These are phyloP conservation scores for Dreissena rostriformis DNA, from an alignment of 1,140 invertebrate genomes.

Conservation along the genomic window DNA sequence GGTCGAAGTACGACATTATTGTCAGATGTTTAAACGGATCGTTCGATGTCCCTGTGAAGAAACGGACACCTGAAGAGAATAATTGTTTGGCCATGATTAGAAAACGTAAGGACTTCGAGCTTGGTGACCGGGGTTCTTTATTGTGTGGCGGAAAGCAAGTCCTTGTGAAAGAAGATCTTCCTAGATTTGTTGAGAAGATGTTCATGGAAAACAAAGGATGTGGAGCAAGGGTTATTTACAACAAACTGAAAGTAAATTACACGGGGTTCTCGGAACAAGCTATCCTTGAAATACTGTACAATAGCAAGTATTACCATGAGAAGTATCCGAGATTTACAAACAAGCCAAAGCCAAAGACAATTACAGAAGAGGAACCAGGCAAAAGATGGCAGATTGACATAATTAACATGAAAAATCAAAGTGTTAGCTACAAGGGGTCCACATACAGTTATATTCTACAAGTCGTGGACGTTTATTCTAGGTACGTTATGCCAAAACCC, in stretches of 20 bases:
- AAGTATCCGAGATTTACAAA: slow-evolving; percentile 6
- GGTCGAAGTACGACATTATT: slow-evolving; percentile 5
- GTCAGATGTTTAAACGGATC: slow-evolving; percentile 5
- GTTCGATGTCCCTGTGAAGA: slow-evolving; percentile 4
- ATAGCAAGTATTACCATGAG: slow-evolving; percentile 6
- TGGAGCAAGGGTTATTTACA: slow-evolving; percentile 5
- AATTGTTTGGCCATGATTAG: slow-evolving; percentile 28
- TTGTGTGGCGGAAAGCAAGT: slow-evolving; percentile 4
- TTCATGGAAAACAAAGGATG: slow-evolving; percentile 6
- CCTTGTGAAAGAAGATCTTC: slow-evolving; percentile 5
- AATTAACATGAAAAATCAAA: neutral
- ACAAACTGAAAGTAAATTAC: slow-evolving; percentile 7
- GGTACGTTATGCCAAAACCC: slow-evolving; percentile 20
- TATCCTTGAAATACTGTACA: slow-evolving; percentile 6
- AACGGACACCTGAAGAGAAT: slow-evolving; percentile 10
- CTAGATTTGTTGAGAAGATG: slow-evolving; percentile 6
- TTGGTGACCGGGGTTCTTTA: slow-evolving; percentile 11
- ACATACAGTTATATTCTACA: slow-evolving; percentile 7
- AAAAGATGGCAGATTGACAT: slow-evolving; percentile 2
- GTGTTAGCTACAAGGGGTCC: slow-evolving; percentile 9
- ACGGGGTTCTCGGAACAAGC: slow-evolving; percentile 3
- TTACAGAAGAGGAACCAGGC: slow-evolving; percentile 4
- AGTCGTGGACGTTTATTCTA: slow-evolving; percentile 13
- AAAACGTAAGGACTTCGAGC: slow-evolving; percentile 28
- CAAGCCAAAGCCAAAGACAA: slow-evolving; percentile 1